These are phyloP conservation scores for Lamellibrachia satsuma DNA, from an alignment of 2,888 invertebrate species.

Conservation along the genomic window DNA sequence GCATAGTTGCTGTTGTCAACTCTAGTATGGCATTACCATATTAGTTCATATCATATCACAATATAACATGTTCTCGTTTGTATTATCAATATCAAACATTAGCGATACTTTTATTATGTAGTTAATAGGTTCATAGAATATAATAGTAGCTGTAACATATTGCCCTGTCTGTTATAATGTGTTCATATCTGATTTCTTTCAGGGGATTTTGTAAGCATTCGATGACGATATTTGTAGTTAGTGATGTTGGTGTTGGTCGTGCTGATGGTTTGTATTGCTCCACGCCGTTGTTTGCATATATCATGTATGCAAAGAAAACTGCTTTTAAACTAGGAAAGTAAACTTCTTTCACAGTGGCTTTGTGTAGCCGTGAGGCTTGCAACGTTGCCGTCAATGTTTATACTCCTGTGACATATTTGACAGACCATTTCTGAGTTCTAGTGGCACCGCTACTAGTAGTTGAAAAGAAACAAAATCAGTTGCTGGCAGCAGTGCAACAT, in stretches of 20 bases:
- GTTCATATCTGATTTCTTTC: conserved; percentile 13
- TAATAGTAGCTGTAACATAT: neutral
- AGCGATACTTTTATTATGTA: neutral
- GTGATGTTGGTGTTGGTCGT: neutral
- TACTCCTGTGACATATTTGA: neutral
- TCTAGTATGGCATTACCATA: neutral
- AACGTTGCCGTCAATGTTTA: neutral
- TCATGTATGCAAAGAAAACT: neutral
- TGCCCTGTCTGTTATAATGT: neutral
- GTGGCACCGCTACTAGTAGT: neutral
- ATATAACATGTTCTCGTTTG: neutral
- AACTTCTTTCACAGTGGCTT: neutral
- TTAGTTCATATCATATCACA: conserved; percentile 14
- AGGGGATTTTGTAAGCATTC: neutral
- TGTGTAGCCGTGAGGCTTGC: neutral
- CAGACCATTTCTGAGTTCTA: neutral
- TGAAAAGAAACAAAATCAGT: neutral
- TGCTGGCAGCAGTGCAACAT: neutral
- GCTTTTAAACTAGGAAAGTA: neutral
- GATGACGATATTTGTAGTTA: conserved; percentile 1
- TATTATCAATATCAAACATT: neutral
- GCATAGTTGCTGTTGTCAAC: neutral
- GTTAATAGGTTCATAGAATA: neutral
- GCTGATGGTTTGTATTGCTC: neutral
- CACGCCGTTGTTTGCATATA: neutral